These are phyloP conservation scores for Sternarchorhynchus goeldii DNA, from an alignment of 2,797 vertebrate genomes.

Conservation along the genomic window DNA sequence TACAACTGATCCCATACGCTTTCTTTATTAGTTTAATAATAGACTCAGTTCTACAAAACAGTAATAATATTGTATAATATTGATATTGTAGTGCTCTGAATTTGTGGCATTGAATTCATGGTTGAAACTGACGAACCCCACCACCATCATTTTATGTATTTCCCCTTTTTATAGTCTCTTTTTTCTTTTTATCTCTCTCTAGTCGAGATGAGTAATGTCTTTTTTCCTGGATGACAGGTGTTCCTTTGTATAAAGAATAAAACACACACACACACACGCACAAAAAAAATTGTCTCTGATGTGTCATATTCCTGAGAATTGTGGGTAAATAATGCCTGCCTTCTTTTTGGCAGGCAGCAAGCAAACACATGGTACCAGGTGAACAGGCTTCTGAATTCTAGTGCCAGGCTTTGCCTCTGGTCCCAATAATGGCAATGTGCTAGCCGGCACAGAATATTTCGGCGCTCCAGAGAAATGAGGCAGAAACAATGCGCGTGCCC, in stretches of 20 bases:
- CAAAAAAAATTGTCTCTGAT: conserved; percentile 46
- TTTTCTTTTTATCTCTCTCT: conserved; percentile 16
- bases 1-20: conserved; percentile 12
- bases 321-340: conserved; percentile 32
- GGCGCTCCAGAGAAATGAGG: conserved; percentile 34
- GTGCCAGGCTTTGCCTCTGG: conserved; percentile 27
- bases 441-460: conserved; percentile 27
- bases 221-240: conserved; percentile 39
- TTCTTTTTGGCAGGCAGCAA: conserved; percentile 21
- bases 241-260: conserved; percentile 33
- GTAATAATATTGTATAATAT: background rate
- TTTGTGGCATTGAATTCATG: conserved; percentile 7
- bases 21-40: conserved; percentile 1
- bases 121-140: too few relatives aligned
- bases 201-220: conserved; percentile 31
- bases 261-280: background rate
- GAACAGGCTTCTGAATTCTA: conserved; percentile 10
- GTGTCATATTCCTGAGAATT: conserved; percentile 35
- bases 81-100: conserved; percentile 11
- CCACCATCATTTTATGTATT: background rate
- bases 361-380: conserved; percentile 11
- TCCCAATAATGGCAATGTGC: conserved; percentile 26
- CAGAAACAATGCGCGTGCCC: conserved; percentile 18
- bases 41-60: background rate
- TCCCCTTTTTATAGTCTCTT: background rate